Conservation (phyloP, 1,140 invertebrate genomes). For the Neodiprion pinetum region DNA sequence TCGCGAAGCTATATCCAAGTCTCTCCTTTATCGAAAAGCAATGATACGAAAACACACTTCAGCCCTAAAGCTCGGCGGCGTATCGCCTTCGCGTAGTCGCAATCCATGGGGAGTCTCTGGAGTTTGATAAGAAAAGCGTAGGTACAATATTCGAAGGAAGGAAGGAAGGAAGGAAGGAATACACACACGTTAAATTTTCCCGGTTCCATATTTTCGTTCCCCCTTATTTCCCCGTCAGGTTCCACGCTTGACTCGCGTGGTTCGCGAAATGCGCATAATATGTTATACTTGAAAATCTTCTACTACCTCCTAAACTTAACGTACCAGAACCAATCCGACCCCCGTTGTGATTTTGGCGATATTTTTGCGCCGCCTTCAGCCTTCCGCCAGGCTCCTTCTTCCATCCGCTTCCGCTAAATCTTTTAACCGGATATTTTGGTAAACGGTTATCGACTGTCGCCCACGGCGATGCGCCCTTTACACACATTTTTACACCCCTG, state of each 20-base stretch:
- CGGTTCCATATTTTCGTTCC: not conserved
- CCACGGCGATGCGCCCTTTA: not conserved
- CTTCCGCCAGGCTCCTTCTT: slow-evolving; percentile 17
- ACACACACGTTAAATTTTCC: not conserved
- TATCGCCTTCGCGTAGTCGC: not conserved
- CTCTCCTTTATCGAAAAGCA: not conserved
- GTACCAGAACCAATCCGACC: slow-evolving; percentile 31
- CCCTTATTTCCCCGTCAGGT: slow-evolving; percentile 5
- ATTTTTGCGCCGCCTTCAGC: slow-evolving; percentile 22
- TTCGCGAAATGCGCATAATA: not conserved
- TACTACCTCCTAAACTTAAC: slow-evolving; percentile 18
- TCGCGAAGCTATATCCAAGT: not conserved
- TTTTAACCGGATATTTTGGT: slow-evolving; percentile 32
- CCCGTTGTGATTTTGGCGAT: slow-evolving; percentile 32
- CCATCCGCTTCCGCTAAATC: slow-evolving; percentile 29
- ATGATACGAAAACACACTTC: slow-evolving; percentile 2
- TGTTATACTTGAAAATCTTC: slow-evolving; percentile 15
- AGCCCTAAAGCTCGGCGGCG: not conserved
- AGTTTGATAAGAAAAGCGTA: not conserved
- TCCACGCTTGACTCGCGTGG: not conserved
- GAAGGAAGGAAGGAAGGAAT: slow-evolving; percentile 10
- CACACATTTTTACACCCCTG: too few species aligned
- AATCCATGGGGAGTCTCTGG: not conserved
- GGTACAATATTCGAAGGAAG: not conserved
- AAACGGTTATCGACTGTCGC: slow-evolving; percentile 35